These are phyloP conservation scores for Cheirogaleus medius DNA, from an alignment of 2,113 vertebrate species.

Conservation along the genomic window DNA sequence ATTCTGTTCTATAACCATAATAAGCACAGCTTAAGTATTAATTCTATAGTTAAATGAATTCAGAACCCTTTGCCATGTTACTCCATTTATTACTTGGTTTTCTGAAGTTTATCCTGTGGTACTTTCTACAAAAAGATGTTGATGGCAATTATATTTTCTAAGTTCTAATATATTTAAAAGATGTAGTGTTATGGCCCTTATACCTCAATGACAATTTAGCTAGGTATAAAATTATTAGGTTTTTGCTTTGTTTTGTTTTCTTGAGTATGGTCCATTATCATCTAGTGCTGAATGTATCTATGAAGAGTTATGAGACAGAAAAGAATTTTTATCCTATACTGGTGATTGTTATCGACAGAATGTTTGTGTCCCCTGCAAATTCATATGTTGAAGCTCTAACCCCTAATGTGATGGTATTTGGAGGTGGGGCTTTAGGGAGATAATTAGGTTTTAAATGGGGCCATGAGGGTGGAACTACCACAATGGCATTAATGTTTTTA, in stretches of 20 bases:
- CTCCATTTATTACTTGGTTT: background rate
- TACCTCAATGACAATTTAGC: background rate
- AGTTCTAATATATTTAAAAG: background rate
- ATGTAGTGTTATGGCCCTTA: background rate
- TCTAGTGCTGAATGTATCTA: background rate
- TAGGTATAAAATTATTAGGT: background rate
- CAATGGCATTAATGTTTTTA: background rate
- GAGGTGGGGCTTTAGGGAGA: background rate
- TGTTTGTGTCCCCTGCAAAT: background rate
- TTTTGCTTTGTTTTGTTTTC: background rate
- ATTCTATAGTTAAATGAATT: background rate
- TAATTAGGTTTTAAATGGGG: background rate
- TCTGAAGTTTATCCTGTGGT: background rate
- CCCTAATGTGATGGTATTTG: too few species aligned
- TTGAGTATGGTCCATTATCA: background rate
- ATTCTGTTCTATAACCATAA: background rate
- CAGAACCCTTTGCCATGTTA: background rate
- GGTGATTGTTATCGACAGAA: background rate
- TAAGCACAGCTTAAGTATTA: background rate
- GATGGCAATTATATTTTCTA: background rate
- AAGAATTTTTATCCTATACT: background rate
- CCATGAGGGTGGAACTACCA: background rate
- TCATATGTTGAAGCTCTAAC: background rate
- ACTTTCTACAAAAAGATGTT: background rate
- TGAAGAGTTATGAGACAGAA: background rate